These are phyloP conservation scores for Scaptomyza cyrtandrae DNA, from an alignment of 2,888 invertebrate species.

Conservation along the genomic window DNA sequence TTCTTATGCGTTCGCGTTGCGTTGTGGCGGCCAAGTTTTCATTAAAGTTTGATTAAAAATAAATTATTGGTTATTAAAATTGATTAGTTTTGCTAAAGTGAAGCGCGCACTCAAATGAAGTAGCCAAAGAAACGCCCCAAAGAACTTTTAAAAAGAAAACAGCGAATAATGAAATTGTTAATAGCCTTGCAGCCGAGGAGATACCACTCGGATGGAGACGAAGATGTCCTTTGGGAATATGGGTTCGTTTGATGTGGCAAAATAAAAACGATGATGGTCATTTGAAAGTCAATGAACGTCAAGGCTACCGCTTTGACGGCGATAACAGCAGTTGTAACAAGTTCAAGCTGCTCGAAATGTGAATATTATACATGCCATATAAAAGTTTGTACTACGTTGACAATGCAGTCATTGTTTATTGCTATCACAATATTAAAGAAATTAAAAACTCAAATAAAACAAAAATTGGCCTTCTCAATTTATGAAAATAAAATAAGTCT, in stretches of 20 bases:
- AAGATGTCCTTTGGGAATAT: not conserved
- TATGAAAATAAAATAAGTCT: too few relatives aligned
- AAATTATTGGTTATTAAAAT: conserved; percentile 81
- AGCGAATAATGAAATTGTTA: conserved; percentile 73
- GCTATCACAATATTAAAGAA: not conserved
- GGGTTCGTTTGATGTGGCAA: conserved; percentile 49
- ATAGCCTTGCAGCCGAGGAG: conserved; percentile 44
- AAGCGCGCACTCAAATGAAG: conserved; percentile 45
- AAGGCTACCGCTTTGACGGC: not conserved
- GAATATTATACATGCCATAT: conserved; percentile 14
- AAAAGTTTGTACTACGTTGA: conserved; percentile 9
- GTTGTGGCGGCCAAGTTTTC: conserved; percentile 59
- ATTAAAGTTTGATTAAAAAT: conserved; percentile 81
- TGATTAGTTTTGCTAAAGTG: conserved; percentile 73
- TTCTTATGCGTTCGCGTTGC: conserved; percentile 54
- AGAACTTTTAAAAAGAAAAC: conserved; percentile 51
- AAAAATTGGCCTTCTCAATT: too few relatives aligned
- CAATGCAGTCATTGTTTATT: conserved; percentile 23
- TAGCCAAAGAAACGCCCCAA: conserved; percentile 40
- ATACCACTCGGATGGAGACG: not conserved
- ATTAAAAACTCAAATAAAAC: not conserved
- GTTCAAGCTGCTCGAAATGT: conserved; percentile 12
- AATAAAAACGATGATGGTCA: conserved; percentile 39
- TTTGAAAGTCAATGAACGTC: conserved; percentile 54
- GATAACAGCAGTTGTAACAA: conserved; percentile 28